phyloP scores from a whole-genome alignment of 2,113 vertebrate genomes.

The Ornithorhynchus anatinus region DNA sequence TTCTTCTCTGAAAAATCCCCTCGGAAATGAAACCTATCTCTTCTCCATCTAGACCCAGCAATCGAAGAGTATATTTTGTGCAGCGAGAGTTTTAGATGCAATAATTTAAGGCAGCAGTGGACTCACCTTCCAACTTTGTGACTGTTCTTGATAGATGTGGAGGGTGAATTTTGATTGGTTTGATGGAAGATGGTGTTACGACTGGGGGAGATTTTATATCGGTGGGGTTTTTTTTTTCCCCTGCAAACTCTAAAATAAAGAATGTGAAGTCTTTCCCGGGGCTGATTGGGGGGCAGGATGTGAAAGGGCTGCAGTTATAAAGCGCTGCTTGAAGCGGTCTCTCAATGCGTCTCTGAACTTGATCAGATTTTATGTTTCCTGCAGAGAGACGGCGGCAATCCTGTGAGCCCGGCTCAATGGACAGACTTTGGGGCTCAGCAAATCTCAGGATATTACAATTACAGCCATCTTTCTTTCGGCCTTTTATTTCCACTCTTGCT shows the following conservation, averaged over 20 bases:
- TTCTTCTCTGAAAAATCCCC: background rate
- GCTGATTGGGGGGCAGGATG: conserved; percentile 78
- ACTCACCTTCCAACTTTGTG: conserved; percentile 83
- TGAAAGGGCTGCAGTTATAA: conserved; percentile 88
- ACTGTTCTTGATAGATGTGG: conserved; percentile 69
- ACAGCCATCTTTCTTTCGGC: conserved; percentile 83
- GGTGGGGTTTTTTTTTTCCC: conserved; percentile 56
- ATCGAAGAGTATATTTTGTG: background rate
- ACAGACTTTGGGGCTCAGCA: conserved; percentile 73
- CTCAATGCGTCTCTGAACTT: conserved; percentile 94
- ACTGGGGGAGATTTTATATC: conserved; percentile 71
- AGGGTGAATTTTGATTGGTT: conserved; percentile 71
- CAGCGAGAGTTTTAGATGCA: background rate
- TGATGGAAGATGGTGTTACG: conserved; percentile 68
- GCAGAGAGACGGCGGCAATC: conserved; percentile 88
- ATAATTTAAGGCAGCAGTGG: conserved; percentile 48
- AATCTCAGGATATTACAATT: conserved; percentile 85
- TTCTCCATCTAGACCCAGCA: background rate
- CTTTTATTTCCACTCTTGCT: conserved; percentile 79
- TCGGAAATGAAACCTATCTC: background rate
- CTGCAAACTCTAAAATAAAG: conserved; percentile 81
- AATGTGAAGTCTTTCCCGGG: conserved; percentile 80
- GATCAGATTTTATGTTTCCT: conserved; percentile 96
- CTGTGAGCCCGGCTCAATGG: conserved; percentile 83
- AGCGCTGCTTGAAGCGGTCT: conserved; percentile 87